Base-by-base conservation (phyloP, 2,113 vertebrate genomes). In the Delphinapterus leucas region DNA sequence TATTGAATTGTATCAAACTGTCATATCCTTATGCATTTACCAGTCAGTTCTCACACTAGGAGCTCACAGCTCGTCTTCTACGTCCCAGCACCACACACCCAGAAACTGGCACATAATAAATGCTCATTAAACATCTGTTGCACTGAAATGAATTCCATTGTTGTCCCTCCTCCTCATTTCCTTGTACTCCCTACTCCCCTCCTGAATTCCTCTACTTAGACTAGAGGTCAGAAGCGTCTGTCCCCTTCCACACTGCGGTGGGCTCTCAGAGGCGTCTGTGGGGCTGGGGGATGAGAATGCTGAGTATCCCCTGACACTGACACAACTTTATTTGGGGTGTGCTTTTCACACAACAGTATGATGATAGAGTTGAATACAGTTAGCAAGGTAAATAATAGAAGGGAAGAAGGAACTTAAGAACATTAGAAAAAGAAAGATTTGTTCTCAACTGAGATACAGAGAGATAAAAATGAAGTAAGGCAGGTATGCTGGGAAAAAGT, bases 381-480 rank as follows among this genome's bases (percentile, higher is more conserved):
- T 67, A 14, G 31, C 23, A 26, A 49, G 44, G 38, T 77, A 71
- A 81, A 83, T 47, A 38, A 33, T 8, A 68, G 49, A 82, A 61
- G 76, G 31, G 26, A 82, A 74, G 21, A 88, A 47, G 44, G 70
- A 28, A 92, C 79, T 80, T 49, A 41, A 65, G 82, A 55, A 41
- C 65, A 76, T 61, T 68, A 33, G 4, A 2, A 47, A 60, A 11
- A 31, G 28, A 83, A 49, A 95, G 20, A 76, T 49, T 25, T 73
- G 38, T 65, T 90, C 92, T 94, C 38, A n/a, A 41, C 44, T 33
- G 36, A 74, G 31, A 18, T 70, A 25, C 36, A 0, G 18, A 49
- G 65, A 85, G 67, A 82, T 25, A 15, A 53, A 58, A 49, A 28
- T 21, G 13, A 23, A 9, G 0, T 60, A 47, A 87, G 74, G 20